phyloP scores from a whole-genome alignment of 2,113 vertebrate species.

The Chaetodon auriga region DNA sequence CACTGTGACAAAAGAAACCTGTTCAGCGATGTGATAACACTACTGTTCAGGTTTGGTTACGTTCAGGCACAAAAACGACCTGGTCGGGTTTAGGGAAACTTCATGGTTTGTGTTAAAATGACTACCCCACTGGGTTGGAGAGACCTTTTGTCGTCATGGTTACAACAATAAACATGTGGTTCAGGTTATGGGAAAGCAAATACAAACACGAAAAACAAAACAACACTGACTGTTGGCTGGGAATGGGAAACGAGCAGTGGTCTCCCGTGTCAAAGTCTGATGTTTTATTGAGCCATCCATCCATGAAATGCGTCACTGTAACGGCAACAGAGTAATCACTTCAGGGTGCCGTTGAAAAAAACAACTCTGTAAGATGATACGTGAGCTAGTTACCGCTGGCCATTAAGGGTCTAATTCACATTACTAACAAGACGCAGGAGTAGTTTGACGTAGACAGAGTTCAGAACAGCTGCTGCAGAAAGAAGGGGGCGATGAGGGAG shows the following conservation, averaged over 20 bases:
- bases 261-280: background rate
- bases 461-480: background rate
- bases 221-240: background rate
- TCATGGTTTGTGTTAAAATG: background rate
- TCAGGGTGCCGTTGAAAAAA: background rate
- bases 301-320: background rate
- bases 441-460: background rate
- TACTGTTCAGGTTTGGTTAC: background rate
- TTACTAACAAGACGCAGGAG: conserved; percentile 14
- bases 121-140: background rate
- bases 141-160: background rate
- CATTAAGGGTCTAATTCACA: conserved; percentile 1
- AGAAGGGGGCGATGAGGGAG: background rate
- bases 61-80: background rate
- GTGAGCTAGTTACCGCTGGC: conserved; percentile 5
- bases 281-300: background rate
- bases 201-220: background rate
- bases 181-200: background rate
- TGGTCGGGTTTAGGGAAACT: background rate
- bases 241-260: background rate
- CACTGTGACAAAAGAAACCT: background rate
- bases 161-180: conserved; percentile 15
- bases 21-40: background rate
- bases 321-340: conserved; percentile 1
- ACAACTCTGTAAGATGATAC: background rate